These are phyloP conservation scores for Sceloporus undulatus DNA, from an alignment of 2,113 vertebrate species.

Conservation along the genomic window DNA sequence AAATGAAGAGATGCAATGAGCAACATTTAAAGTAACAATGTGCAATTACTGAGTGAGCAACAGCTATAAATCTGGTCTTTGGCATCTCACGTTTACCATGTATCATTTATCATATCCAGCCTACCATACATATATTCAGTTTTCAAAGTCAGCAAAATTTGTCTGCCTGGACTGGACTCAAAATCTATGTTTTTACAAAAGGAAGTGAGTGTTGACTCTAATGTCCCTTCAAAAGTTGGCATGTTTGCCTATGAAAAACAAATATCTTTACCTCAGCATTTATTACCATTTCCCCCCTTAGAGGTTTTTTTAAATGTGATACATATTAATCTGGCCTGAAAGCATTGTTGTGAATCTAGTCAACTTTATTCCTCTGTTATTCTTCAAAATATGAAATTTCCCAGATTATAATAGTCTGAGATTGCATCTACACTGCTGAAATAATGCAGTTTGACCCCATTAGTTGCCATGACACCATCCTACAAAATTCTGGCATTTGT, in stretches of 20 bases:
- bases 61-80: slow-evolving; percentile 32
- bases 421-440: no score
- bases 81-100: slow-evolving; percentile 3
- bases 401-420: background rate
- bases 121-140: background rate
- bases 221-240: slow-evolving; percentile 15
- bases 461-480: no score
- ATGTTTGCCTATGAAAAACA: slow-evolving; percentile 23
- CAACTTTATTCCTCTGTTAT: background rate
- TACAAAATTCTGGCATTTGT: no score
- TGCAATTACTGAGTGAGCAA: background rate
- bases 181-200: slow-evolving; percentile 28
- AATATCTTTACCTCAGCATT: slow-evolving; percentile 5
- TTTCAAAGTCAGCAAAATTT: slow-evolving; percentile 26
- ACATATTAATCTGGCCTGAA: slow-evolving; percentile 8
- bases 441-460: background rate
- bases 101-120: background rate
- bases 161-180: slow-evolving; percentile 9
- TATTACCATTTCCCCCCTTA: slow-evolving; percentile 9
- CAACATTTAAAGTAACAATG: background rate
- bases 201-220: slow-evolving; percentile 5
- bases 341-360: slow-evolving; percentile 25
- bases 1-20: background rate
- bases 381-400: background rate
- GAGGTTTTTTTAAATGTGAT: slow-evolving; percentile 14